Evolutionary conservation across 2,888 invertebrate genomes (phyloP).

Genomic region (Brachypalpus laphriformis): DNA sequence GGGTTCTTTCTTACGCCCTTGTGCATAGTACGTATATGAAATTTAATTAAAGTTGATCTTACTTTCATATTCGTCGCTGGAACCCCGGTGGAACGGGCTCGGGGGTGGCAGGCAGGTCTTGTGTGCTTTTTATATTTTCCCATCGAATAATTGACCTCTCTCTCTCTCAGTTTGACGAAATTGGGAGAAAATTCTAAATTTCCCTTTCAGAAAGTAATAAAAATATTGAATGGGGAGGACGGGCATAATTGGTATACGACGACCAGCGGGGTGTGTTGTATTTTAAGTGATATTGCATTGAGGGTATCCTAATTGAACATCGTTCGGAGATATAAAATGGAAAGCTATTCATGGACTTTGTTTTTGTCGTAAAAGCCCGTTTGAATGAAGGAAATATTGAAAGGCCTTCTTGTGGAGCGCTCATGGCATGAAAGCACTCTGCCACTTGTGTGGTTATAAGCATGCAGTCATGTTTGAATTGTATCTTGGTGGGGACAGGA

Average conservation of each 20-base stretch:
- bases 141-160: slow-evolving; percentile 5
- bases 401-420: too few species aligned
- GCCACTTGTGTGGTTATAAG: too few species aligned
- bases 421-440: too few species aligned
- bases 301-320: neutral
- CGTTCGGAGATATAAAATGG: neutral
- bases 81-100: too few species aligned
- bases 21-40: slow-evolving; percentile 28
- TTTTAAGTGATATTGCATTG: too few species aligned
- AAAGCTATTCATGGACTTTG: neutral
- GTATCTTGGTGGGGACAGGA: too few species aligned
- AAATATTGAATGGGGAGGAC: neutral
- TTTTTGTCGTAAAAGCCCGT: too few species aligned
- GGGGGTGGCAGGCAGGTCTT: slow-evolving; percentile 2
- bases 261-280: too few species aligned
- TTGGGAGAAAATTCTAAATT: neutral
- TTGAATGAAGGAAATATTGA: too few species aligned
- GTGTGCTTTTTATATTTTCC: neutral
- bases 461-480: too few species aligned
- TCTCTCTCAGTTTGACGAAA: neutral
- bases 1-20: slow-evolving; percentile 8
- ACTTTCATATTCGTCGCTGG: neutral
- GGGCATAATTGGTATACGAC: neutral
- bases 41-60: slow-evolving; percentile 48
- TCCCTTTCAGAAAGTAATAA: neutral